Evolutionary conservation across 1,140 invertebrate genomes (phyloP).

Genomic region (Tigriopus japonicus): DNA sequence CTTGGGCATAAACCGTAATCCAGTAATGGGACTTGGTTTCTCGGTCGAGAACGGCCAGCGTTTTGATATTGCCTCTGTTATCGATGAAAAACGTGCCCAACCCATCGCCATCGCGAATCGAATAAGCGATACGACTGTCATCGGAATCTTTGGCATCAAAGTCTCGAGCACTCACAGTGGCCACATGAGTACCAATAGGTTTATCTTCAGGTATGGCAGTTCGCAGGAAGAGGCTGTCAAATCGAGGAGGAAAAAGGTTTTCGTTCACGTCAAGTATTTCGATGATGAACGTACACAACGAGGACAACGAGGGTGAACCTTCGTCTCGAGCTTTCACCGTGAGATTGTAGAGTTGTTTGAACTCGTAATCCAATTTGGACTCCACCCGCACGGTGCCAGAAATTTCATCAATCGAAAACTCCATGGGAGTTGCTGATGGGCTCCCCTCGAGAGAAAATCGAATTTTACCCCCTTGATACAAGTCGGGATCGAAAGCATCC

Average conservation of each 20-base stretch:
- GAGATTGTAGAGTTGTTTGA: constrained; percentile 65
- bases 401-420: constrained; percentile 52
- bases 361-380: constrained; percentile 60
- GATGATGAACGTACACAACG: constrained; percentile 48
- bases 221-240: constrained; percentile 54
- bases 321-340: constrained; percentile 59
- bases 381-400: constrained; percentile 63
- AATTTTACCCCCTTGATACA: constrained; percentile 52
- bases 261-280: constrained; percentile 86
- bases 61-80: constrained; percentile 66
- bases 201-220: constrained; percentile 68
- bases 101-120: constrained; percentile 67
- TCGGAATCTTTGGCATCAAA: constrained; percentile 58
- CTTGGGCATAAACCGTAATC: constrained; percentile 69
- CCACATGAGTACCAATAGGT: constrained; percentile 63
- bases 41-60: constrained; percentile 59
- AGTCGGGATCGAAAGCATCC: constrained; percentile 62
- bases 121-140: constrained; percentile 42
- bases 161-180: constrained; percentile 51
- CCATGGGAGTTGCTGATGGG: background rate
- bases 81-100: constrained; percentile 78
- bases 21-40: constrained; percentile 73
- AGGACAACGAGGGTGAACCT: constrained; percentile 42
- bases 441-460: constrained; percentile 38
- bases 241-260: constrained; percentile 60